A percentile compares a stretch with the other conserved stretches of the same genome.
phyloP scores from a whole-genome alignment of 2,113 vertebrate species.

The Leptosomus discolor region DNA sequence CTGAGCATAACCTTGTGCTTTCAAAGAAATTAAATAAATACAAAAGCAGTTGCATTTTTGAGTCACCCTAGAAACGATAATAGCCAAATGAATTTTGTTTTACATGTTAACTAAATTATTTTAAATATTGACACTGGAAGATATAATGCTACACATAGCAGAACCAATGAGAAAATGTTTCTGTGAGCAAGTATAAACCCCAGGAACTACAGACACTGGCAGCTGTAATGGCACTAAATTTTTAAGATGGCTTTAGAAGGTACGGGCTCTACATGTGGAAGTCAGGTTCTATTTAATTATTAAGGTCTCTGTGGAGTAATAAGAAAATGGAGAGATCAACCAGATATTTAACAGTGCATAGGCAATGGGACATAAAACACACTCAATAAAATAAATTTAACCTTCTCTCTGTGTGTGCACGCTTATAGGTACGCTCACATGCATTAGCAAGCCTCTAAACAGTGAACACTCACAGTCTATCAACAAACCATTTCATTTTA shows the following conservation, averaged over 20 bases:
- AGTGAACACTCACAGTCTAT: background rate
- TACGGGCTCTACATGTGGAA: background rate
- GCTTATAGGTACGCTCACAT: background rate
- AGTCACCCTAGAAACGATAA: background rate
- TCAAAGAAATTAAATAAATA: background rate
- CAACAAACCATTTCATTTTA: background rate
- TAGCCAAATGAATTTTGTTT: background rate
- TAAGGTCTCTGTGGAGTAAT: background rate
- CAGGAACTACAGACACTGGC: background rate
- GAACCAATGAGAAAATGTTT: background rate
- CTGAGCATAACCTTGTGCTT: background rate
- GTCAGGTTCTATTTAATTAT: constrained; percentile 12
- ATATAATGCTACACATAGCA: background rate
- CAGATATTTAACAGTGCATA: background rate
- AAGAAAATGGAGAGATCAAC: background rate
- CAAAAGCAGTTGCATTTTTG: background rate
- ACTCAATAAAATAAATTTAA: background rate
- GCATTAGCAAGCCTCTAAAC: background rate
- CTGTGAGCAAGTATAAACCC: background rate
- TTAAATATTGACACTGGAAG: background rate
- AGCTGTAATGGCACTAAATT: background rate
- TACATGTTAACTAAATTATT: background rate
- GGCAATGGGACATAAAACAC: background rate
- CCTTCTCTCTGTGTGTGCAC: background rate
- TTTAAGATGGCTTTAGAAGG: background rate